Base-by-base conservation (phyloP, 2,888 invertebrate species). In the Malthinus seriepunctatus region DNA sequence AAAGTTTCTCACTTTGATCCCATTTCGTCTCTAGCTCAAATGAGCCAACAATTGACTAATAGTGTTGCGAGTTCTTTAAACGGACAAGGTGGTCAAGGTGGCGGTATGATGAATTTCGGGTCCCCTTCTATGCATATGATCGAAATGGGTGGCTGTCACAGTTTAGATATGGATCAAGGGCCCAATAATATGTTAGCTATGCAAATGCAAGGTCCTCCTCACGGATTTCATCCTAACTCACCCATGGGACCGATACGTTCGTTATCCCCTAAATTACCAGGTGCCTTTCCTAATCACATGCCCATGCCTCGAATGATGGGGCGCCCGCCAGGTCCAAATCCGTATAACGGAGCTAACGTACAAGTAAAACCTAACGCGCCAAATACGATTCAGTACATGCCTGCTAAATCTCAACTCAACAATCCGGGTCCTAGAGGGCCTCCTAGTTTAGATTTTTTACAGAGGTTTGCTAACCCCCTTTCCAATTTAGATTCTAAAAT, bases 341-440 rank as follows among this genome's bases (percentile, higher is more conserved):
- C 85, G 1, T 88, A 88, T 72, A 88, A 88, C 70, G 88, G 88
- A 66, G 86, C 90, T 44, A 96, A 93, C 78, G 90, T 94, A 38
- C 93, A 94, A 80, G 95, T 97, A 23, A 97, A 97, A 80, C 92
- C 97, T 8, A 95, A 93, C 78, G 95, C 97, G 8, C 97, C 97
- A 0, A 97, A 97, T 79, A 97, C 97, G 34, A 97, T 97, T 76
- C 97, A 97, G 82, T 97, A 97, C 83, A 86, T 97, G 78, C 97
- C 97, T 14, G 93, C 95, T 50, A 86, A 95, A 79, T 93, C 96
- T n/a, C 94, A 94, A 75, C 88, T 88, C 71, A 86, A 86, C 71
- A 84, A 84, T 61, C 81, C 84, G 32, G 87, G 85, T 51, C 90
- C 89, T 1, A 82, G 93, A 42, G 90, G 90, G 8, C 93, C 94